A percentile compares a stretch with the other conserved stretches of the same genome.
Conservation (phyloP, 2,113 vertebrate genomes). For the Apteryx mantelli region DNA sequence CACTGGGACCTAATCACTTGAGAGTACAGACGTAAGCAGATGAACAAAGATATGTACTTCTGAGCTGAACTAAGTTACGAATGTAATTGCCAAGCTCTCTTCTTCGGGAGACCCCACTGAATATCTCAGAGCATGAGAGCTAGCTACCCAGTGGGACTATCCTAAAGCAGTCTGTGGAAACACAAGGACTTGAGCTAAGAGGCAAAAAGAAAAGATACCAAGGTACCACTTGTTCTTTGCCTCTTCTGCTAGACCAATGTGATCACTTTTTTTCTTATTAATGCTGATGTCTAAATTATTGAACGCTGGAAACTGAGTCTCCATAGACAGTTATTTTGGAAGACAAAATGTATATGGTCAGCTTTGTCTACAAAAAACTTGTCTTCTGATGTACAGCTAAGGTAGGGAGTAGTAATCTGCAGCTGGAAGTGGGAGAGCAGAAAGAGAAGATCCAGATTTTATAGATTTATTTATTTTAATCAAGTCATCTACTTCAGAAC, state of each 20-base stretch:
- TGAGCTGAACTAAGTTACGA: neutral
- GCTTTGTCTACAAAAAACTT: neutral
- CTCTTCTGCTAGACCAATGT: neutral
- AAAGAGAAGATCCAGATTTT: neutral
- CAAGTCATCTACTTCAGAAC: neutral
- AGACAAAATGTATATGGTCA: neutral
- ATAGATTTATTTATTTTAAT: slow-evolving; percentile 10
- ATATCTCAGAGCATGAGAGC: too few relatives aligned
- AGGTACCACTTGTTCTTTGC: neutral
- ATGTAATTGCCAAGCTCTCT: neutral
- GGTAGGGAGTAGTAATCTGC: neutral
- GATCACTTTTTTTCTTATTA: neutral
- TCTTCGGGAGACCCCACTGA: neutral
- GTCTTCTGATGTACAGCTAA: slow-evolving; percentile 6
- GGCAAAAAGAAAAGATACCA: neutral
- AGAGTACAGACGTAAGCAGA: neutral
- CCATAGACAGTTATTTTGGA: neutral
- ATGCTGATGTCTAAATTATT: neutral
- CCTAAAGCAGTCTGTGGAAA: neutral
- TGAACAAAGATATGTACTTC: neutral
- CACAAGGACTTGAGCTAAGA: neutral
- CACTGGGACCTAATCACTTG: neutral
- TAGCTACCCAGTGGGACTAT: neutral
- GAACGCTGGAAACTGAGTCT: neutral
- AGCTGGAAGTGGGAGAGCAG: neutral